phyloP scores from a whole-genome alignment of 2,113 vertebrate genomes.

The Uria lomvia region DNA sequence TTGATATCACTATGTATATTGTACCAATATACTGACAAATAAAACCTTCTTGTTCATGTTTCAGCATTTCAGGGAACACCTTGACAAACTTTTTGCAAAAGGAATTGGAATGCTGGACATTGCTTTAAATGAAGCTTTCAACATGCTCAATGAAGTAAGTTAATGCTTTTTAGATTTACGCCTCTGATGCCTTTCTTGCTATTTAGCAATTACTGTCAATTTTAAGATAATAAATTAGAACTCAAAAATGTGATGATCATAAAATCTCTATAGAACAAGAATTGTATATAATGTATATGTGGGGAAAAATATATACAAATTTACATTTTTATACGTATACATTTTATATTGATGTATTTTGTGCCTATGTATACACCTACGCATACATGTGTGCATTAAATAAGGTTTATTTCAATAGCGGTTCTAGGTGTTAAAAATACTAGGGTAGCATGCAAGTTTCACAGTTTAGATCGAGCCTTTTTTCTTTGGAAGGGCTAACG shows the following conservation, averaged over 20 bases:
- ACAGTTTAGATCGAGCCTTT: not conserved
- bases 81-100: constrained; percentile 93
- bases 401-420: not conserved
- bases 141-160: constrained; percentile 91
- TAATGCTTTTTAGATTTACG: not conserved
- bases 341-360: not conserved
- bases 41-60: constrained; percentile 12
- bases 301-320: not conserved
- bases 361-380: not conserved
- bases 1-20: not conserved
- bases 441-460: not conserved
- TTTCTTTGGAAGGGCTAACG: not conserved
- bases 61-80: constrained; percentile 94
- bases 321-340: not conserved
- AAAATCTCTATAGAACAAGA: not conserved
- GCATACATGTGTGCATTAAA: not conserved
- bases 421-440: not conserved
- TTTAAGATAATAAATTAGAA: not conserved
- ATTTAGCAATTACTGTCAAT: not conserved
- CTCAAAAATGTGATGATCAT: not conserved
- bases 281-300: not conserved
- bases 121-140: constrained; percentile 94
- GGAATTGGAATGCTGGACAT: constrained; percentile 96
- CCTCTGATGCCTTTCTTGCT: not conserved
- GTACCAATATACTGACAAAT: not conserved